Evolutionary conservation across 2,888 invertebrate genomes (phyloP).

Genomic region (Eilema depressum): DNA sequence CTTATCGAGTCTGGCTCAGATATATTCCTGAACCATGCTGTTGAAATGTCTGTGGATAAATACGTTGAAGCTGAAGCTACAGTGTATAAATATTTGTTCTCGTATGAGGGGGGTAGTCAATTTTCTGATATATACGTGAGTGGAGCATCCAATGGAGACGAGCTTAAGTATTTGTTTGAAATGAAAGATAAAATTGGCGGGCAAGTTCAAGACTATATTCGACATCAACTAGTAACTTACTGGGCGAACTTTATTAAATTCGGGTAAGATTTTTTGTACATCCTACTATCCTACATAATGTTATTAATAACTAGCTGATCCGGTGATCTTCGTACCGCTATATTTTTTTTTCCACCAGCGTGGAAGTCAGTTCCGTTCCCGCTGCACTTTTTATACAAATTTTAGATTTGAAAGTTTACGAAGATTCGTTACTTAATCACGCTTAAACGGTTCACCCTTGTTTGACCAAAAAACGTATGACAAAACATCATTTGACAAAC

Average conservation of each 20-base stretch:
- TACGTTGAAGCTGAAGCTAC: constrained; percentile 52
- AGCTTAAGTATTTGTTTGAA: constrained; percentile 58
- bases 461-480: too few species aligned
- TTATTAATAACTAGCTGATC: too few species aligned
- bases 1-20: constrained; percentile 59
- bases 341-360: too few species aligned
- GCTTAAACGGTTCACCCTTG: too few species aligned
- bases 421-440: too few species aligned
- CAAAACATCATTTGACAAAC: too few species aligned
- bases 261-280: constrained; percentile 53
- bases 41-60: constrained; percentile 57
- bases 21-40: constrained; percentile 54
- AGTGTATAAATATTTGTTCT: constrained; percentile 61
- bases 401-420: too few species aligned
- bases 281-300: too few species aligned
- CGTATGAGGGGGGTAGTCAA: constrained; percentile 55
- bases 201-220: constrained; percentile 58
- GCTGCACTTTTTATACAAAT: too few species aligned
- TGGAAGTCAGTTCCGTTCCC: too few species aligned
- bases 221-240: constrained; percentile 58
- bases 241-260: constrained; percentile 69
- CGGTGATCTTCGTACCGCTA: too few species aligned
- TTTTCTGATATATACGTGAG: constrained; percentile 51
- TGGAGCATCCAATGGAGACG: constrained; percentile 61
- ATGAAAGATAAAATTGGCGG: constrained; percentile 35